Conservation (phyloP, 1,140 invertebrate species). For the Neotoxoptera formosana region DNA sequence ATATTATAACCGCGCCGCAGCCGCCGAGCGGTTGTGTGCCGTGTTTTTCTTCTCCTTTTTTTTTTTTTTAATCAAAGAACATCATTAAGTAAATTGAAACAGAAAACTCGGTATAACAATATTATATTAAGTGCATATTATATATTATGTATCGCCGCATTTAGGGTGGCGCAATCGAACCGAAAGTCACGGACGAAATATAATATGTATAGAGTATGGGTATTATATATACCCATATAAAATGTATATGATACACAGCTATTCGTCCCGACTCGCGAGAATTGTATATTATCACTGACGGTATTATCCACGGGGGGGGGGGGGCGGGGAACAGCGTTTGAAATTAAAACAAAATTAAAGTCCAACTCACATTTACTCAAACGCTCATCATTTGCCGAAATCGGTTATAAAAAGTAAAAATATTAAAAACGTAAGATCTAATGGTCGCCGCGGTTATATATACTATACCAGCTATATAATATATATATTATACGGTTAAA, state of each 20-base stretch:
- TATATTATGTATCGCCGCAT: background rate
- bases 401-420: background rate
- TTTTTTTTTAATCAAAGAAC: constrained; percentile 49
- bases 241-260: constrained; percentile 8
- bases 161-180: background rate
- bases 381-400: background rate
- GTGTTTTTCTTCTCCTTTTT: background rate
- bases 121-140: background rate
- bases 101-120: constrained; percentile 29
- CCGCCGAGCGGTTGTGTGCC: background rate
- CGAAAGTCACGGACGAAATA: constrained; percentile 8
- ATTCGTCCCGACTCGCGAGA: background rate
- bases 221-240: background rate
- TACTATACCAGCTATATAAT: background rate
- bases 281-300: background rate
- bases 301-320: background rate
- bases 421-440: background rate
- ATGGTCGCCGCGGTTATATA: background rate
- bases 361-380: background rate
- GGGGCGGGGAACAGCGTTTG: background rate
- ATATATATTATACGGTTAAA: background rate
- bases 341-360: background rate
- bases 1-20: too few relatives aligned
- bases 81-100: constrained; percentile 57
- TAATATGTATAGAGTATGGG: background rate